phyloP scores from a whole-genome alignment of 1,140 invertebrate genomes.

The Acromyrmex echinatior region DNA sequence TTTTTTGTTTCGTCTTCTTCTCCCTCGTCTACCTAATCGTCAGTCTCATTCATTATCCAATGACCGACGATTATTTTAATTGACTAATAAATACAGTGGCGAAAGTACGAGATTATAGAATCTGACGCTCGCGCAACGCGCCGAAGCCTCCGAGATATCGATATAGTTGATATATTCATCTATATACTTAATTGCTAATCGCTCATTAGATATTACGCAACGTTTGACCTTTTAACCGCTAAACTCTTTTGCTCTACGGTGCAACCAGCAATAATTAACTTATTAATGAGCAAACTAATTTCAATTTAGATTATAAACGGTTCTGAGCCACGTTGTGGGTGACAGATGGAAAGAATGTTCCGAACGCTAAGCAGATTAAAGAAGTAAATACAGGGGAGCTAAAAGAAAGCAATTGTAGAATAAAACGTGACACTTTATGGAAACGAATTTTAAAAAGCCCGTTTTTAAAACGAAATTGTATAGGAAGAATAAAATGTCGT shows the following conservation, averaged over 20 bases:
- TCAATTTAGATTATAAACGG: neutral
- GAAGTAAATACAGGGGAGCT: neutral
- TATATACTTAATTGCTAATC: conserved; percentile 12
- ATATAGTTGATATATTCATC: no score
- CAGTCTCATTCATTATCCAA: conserved; percentile 43
- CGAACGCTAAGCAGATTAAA: neutral
- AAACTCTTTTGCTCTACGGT: neutral
- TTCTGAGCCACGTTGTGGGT: neutral
- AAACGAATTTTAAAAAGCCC: neutral
- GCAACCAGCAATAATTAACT: neutral
- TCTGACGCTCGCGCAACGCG: neutral
- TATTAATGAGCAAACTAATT: neutral
- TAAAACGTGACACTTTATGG: neutral
- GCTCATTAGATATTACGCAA: conserved; percentile 16
- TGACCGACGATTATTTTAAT: conserved; percentile 73
- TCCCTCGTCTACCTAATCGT: neutral
- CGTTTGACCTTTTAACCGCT: neutral
- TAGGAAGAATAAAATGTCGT: neutral
- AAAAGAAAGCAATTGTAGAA: neutral
- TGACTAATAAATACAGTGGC: conserved; percentile 74
- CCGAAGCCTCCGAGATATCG: neutral
- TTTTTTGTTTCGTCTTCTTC: neutral
- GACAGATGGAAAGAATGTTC: neutral
- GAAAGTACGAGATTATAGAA: conserved; percentile 63
- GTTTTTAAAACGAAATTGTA: neutral